Conservation (phyloP, 2,888 invertebrate species). For the Tiphia femorata region DNA sequence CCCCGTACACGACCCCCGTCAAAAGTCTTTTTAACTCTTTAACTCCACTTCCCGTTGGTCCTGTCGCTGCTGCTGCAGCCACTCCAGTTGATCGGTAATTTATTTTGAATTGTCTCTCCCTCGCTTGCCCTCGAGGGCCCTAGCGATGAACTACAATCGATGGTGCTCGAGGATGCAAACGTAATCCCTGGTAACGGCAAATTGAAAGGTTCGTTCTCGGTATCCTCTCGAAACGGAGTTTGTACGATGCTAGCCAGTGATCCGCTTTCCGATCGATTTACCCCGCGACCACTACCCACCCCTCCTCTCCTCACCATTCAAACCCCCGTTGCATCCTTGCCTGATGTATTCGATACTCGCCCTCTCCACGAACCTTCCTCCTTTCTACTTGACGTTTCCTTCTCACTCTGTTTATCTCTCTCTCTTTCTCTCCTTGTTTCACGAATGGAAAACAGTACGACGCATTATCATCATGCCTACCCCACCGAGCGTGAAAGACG, state of each 20-base stretch:
- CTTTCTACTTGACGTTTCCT: too few relatives aligned
- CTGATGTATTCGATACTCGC: slow-evolving; percentile 9
- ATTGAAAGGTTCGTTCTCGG: slow-evolving; percentile 36
- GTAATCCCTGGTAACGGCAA: slow-evolving; percentile 29
- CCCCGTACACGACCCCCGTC: too few relatives aligned
- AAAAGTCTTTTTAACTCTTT: too few relatives aligned
- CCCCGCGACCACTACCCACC: too few relatives aligned
- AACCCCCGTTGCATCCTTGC: too few relatives aligned
- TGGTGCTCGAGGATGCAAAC: slow-evolving; percentile 21
- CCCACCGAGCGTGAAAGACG: background rate
- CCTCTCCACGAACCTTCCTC: background rate
- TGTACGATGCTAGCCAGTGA: slow-evolving; percentile 21
- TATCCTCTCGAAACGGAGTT: slow-evolving; percentile 23
- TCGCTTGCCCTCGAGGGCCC: background rate
- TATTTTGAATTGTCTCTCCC: too few relatives aligned
- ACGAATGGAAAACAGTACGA: background rate
- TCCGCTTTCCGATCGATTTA: slow-evolving; percentile 32
- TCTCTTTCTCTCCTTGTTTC: background rate
- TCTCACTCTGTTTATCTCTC: too few relatives aligned
- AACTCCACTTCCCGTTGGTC: too few relatives aligned
- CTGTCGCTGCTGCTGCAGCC: too few relatives aligned
- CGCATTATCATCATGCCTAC: background rate
- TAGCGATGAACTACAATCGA: slow-evolving; percentile 10
- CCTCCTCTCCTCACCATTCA: slow-evolving; percentile 1
- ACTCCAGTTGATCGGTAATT: background rate